Percentiles rank a stretch among this genome's conserved stretches.
phyloP scores from a whole-genome alignment of 2,888 invertebrate species.

The Elysia crispata region DNA sequence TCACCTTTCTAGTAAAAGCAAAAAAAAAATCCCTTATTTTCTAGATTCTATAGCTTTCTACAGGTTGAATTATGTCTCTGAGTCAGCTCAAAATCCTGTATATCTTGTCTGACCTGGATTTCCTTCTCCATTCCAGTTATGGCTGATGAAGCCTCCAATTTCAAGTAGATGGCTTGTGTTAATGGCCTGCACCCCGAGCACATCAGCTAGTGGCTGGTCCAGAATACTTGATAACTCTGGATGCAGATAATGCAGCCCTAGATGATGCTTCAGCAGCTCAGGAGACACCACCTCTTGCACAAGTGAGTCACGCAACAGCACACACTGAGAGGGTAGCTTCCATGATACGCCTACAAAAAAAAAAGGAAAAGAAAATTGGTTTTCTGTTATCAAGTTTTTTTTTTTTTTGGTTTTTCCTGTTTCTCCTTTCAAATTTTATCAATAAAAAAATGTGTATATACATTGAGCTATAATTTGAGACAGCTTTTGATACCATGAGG shows the following conservation, averaged over 20 bases:
- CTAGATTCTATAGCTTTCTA: no score
- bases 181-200: conserved; percentile 72
- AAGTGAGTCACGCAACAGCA: conserved; percentile 66
- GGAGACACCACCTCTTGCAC: conserved; percentile 70
- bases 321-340: conserved; percentile 74
- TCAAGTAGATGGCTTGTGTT: conserved; percentile 71
- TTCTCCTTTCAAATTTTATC: no score
- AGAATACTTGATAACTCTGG: conserved; percentile 66
- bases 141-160: conserved; percentile 65
- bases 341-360: conserved; percentile 55
- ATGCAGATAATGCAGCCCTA: conserved; percentile 73
- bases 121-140: conserved; percentile 41
- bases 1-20: no score
- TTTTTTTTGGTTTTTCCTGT: no score
- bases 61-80: no score
- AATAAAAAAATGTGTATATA: not conserved
- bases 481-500: no score
- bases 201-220: conserved; percentile 61
- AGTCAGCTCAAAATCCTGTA: no score
- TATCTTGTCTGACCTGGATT: conserved; percentile 33
- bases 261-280: conserved; percentile 66
- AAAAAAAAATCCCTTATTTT: no score
- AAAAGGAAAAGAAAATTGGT: no score
- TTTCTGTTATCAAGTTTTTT: no score
- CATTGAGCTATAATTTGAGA: not conserved